Base-by-base conservation (phyloP, 2,888 invertebrate species). In the Tethea ocularis region DNA sequence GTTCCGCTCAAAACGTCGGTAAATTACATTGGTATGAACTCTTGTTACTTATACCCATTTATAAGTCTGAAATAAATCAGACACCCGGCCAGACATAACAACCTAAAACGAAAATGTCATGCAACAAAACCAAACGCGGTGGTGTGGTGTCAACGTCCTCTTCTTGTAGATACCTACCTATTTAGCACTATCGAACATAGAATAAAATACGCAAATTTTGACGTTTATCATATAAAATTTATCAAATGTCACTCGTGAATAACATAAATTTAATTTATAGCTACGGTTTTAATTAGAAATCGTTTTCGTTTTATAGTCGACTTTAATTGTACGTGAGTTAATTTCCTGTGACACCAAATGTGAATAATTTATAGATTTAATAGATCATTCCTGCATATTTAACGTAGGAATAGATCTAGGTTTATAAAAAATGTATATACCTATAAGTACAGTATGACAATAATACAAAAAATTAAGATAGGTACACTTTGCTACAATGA, bases 71-170 rank as follows among this genome's bases (percentile, higher is more conserved):
- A 87, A 88, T 88, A 89, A 86, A 83, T 84, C 82, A 82, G 83
- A 76, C 78, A 66, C 54, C 69, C 68, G 72, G 62, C 74, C 86
- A 89, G 88, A 88, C 88, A 78, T 69, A 75, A 78, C 77, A 80
- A 77, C 77, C 80, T 78, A 86, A 86, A 87, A 86, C 82, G 85
- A 80, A 82, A 88, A 90, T 89, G 91, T 89, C 89, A 87, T 83
- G 74, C 80, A 88, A 88, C 88, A 87, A 89, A 88, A 89, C 87
- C 76, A 72, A 72, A 69, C 61, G 64, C 62, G 62, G 72, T 67
- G 63, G 67, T 66, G 63, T 66, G 69, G 76, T 79, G 88, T 86
- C 89, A 80, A 80, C 79, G 88, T 79, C 78, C 88, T 75, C 75
- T 74, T n/a, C n/a, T n/a, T n/a, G n/a, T 67, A 68, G 69, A 70